Evolutionary conservation across 2,797 vertebrate species (phyloP), one percentile per base, ranked within the genome.

Genomic region (Poecilia gillii): DNA sequence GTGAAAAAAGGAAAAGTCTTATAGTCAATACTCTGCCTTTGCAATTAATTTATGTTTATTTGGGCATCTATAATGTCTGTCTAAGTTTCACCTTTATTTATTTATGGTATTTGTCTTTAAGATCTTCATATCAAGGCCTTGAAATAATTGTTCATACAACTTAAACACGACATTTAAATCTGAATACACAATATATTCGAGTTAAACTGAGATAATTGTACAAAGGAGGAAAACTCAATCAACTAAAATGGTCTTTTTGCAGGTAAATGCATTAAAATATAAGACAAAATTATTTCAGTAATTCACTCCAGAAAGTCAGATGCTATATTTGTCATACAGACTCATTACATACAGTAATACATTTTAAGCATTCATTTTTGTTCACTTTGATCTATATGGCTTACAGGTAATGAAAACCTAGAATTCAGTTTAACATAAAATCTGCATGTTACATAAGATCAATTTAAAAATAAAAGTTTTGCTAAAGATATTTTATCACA

Each of bases 21-120:
- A 41, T 47, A 55, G 3, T 66, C 51, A 46, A 72, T 72, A 46
- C 16, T 72, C 18, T 39, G 20, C 18, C 6, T 18, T 64, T 9
- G 16, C 16, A 3, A 25, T 2, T 57, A 43, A 59, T 33, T 4
- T 0, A 23, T 4, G 1, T 64, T 78, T 20, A 62, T 76, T 41
- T 14, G 39, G 73, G 49, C 43, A 46, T 84, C 78, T 41, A 53
- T n/a, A 45, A 66, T 53, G 23, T 43, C 25, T 66, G 51, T 73
- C 1, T 2, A 33, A 7, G 6, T 76, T 9, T 68, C 28, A 66
- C 3, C 66, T 80, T 71, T 45, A 28, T 80, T 71, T 45, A 28
- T 78, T 46, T 14, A 14, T 76, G 25, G 6, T 31, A 28, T 72
- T 39, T 41, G 9, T n/a, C 36, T 36, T 31, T 0, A 49, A 9